Evolutionary conservation across 2,113 vertebrate genomes (phyloP).

Genomic region (Ciconia stormi): DNA sequence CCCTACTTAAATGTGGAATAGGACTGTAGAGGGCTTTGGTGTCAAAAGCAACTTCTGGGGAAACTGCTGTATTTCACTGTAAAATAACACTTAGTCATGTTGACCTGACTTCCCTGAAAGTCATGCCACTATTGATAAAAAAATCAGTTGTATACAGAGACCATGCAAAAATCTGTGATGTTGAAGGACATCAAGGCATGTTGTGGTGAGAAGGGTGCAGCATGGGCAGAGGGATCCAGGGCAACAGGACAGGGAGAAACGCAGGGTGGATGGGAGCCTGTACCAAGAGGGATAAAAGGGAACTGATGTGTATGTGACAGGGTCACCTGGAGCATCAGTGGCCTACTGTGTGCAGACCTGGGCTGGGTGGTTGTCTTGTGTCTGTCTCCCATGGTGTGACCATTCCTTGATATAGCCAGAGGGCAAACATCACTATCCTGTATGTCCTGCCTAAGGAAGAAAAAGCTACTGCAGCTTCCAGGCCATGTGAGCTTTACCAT

Average conservation of each 20-base stretch:
- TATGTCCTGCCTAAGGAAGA: not conserved
- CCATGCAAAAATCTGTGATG: not conserved
- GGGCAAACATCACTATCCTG: too few species aligned
- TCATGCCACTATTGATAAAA: not conserved
- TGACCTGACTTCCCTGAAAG: not conserved
- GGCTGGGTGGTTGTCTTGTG: not conserved
- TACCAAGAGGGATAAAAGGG: not conserved
- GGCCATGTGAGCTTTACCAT: not conserved
- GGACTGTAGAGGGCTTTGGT: not conserved
- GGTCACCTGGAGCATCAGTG: not conserved
- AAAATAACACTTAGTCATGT: not conserved
- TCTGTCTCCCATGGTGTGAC: not conserved
- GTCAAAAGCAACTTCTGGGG: not conserved
- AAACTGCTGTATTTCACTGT: not conserved
- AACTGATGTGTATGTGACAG: not conserved
- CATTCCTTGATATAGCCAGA: not conserved
- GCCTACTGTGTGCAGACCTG: not conserved
- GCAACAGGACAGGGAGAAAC: not conserved
- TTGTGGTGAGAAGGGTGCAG: not conserved
- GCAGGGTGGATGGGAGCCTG: rapidly evolving
- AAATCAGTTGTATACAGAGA: not conserved
- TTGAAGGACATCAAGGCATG: not conserved
- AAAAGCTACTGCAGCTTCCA: not conserved
- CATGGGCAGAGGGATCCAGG: not conserved
- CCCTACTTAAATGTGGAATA: not conserved